Percentiles rank a stretch among this genome's conserved stretches.
phyloP scores from a whole-genome alignment of 2,797 vertebrate genomes.

The Leuciscus waleckii region DNA sequence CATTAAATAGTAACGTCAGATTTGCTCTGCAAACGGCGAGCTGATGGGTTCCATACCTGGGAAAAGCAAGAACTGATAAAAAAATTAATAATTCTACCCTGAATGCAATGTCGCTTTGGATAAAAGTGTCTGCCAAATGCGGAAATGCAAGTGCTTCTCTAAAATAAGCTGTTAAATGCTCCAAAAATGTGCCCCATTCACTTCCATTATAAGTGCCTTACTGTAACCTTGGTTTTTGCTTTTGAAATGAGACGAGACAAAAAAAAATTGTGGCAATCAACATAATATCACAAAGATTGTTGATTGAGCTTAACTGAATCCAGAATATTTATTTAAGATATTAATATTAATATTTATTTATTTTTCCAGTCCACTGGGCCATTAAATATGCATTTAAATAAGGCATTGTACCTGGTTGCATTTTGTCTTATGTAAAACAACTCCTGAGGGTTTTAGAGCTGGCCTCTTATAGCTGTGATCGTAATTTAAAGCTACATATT shows the following conservation, averaged over 20 bases:
- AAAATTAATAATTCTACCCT: neutral
- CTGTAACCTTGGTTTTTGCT: neutral
- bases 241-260: neutral
- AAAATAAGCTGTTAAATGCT: neutral
- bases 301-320: neutral
- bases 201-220: neutral
- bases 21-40: neutral
- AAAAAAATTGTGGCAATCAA: neutral
- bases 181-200: neutral
- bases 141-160: neutral
- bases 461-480: conserved; percentile 33
- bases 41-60: neutral
- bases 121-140: neutral
- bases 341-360: too few species aligned
- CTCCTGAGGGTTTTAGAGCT: conserved; percentile 19
- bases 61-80: neutral
- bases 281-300: neutral
- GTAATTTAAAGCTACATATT: conserved; percentile 49
- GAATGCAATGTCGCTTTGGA: neutral
- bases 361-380: neutral
- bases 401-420: conserved; percentile 28
- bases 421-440: conserved; percentile 29
- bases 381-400: neutral
- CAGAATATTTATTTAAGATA: neutral
- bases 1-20: neutral